Conservation (phyloP, 1,140 invertebrate genomes). For the Notospermus geniculatus region DNA sequence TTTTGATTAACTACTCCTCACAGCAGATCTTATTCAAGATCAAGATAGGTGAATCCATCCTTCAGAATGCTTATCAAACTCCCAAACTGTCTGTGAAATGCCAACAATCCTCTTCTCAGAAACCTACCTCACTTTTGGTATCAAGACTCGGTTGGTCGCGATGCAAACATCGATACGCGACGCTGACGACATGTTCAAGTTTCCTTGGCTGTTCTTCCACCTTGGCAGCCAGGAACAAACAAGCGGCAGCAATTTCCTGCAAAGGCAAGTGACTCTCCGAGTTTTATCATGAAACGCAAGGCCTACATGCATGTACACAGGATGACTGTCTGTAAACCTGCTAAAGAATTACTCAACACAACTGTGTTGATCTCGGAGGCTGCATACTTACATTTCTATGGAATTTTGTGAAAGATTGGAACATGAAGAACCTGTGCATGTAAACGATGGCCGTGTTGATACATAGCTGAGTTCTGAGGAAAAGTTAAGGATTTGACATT, state of each 20-base stretch:
- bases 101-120: neutral
- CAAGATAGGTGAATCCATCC: no score
- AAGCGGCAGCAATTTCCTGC: conserved; percentile 47
- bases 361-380: neutral
- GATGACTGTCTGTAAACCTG: no score
- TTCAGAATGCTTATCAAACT: no score
- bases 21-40: no score
- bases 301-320: neutral
- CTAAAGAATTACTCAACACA: no score
- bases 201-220: conserved; percentile 96
- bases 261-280: no score
- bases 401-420: conserved; percentile 84
- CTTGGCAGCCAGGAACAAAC: conserved; percentile 92
- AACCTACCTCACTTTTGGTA: conserved; percentile 67
- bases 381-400: conserved; percentile 67
- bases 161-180: conserved; percentile 77
- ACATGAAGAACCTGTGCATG: conserved; percentile 97
- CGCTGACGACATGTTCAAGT: conserved; percentile 91
- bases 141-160: conserved; percentile 64
- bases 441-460: conserved; percentile 97
- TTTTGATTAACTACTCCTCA: no score
- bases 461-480: conserved; percentile 76
- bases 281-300: neutral
- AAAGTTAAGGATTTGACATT: conserved; percentile 47
- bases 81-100: neutral